A percentile compares a stretch with the other conserved stretches of the same genome.
phyloP scores from a whole-genome alignment of 1,140 invertebrate genomes.

The Macrobrachium rosenbergii region DNA sequence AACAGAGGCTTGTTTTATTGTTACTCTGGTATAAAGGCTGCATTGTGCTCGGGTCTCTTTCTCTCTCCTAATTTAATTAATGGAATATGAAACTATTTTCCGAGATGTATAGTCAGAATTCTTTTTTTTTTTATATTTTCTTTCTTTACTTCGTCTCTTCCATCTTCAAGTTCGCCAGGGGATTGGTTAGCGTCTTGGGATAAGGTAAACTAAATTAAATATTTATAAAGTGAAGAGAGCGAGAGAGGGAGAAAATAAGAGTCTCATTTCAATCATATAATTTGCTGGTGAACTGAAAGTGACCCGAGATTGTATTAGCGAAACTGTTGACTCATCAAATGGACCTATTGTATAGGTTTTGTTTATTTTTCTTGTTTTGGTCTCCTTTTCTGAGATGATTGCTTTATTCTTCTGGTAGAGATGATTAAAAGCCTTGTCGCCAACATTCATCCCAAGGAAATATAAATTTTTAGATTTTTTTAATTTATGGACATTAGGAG shows the following conservation, averaged over 20 bases:
- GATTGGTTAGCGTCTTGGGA: not conserved
- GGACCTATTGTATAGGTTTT: too few relatives aligned
- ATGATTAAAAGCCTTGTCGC: not conserved
- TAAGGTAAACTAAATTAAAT: not conserved
- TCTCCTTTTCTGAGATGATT: too few relatives aligned
- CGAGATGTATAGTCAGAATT: constrained; percentile 27
- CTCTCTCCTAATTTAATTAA: constrained; percentile 55
- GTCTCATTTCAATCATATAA: too few relatives aligned
- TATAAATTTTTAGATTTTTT: not conserved
- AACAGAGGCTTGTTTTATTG: constrained; percentile 50
- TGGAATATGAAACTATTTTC: constrained; percentile 49
- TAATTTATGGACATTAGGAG: too few relatives aligned
- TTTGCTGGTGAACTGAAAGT: too few relatives aligned
- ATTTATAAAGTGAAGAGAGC: too few relatives aligned
- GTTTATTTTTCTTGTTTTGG: too few relatives aligned
- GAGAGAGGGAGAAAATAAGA: too few relatives aligned
- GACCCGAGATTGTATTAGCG: too few relatives aligned
- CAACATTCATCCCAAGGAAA: too few relatives aligned
- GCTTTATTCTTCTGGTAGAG: not conserved
- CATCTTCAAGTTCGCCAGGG: not conserved
- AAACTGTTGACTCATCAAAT: too few relatives aligned
- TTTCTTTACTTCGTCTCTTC: not conserved
- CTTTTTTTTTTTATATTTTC: not conserved
- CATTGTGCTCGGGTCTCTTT: constrained; percentile 39
- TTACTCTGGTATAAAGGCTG: constrained; percentile 44